Evolutionary conservation across 1,140 invertebrate genomes (phyloP).

Genomic region (Diuraphis noxia): DNA sequence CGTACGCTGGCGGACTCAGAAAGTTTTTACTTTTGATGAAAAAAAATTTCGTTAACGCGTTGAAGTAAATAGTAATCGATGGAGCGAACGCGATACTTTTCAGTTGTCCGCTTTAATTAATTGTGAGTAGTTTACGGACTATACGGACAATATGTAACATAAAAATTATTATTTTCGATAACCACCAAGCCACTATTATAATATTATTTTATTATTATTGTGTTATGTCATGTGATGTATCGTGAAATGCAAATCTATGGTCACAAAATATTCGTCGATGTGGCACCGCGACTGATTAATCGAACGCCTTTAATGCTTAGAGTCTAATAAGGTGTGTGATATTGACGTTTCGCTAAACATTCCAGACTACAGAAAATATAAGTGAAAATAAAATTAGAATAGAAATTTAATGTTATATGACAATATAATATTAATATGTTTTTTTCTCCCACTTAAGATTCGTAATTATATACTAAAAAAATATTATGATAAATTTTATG

Average conservation of each 20-base stretch:
- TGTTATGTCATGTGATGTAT: too few species aligned
- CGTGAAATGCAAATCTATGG: background rate
- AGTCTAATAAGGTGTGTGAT: too few species aligned
- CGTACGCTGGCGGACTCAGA: background rate
- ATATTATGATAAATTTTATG: too few species aligned
- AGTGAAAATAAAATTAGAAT: background rate
- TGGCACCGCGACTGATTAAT: background rate
- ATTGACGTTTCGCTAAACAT: background rate
- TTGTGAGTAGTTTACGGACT: too few species aligned
- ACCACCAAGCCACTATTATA: background rate
- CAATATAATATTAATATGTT: rapidly evolving
- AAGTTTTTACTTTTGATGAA: background rate
- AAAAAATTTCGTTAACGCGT: background rate
- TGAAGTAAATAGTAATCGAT: background rate
- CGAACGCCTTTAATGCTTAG: background rate
- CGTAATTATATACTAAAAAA: background rate
- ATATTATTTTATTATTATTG: too few species aligned
- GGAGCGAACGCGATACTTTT: background rate
- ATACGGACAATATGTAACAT: background rate
- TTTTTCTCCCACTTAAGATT: background rate
- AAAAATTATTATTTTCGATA: background rate
- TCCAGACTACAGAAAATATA: background rate
- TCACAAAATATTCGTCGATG: background rate
- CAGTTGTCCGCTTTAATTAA: background rate
- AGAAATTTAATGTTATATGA: background rate